Conservation (phyloP, 2,797 vertebrate genomes). For the Acanthiza pusilla region DNA sequence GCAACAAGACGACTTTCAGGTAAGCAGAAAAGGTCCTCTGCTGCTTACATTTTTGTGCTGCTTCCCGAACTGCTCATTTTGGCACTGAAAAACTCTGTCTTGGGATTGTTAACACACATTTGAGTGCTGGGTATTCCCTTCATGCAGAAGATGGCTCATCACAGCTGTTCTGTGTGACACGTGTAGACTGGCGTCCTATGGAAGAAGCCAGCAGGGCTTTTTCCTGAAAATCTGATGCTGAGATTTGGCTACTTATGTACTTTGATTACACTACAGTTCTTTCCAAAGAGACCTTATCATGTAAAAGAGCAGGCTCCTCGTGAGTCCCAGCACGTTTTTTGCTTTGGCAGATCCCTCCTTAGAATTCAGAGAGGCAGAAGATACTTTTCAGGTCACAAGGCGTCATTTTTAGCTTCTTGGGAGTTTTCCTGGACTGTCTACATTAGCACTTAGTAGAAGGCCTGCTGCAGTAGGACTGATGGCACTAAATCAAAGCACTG, state of each 20-base stretch:
- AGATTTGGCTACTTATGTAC: not conserved
- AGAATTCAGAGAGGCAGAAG: not conserved
- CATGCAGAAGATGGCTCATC: not conserved
- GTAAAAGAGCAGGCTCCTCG: not conserved
- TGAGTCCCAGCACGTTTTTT: accelerated
- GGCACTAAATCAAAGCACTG: constrained; percentile 20
- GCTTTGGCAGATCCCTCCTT: not conserved
- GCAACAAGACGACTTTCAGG: not conserved
- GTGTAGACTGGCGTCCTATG: accelerated
- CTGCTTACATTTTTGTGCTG: not conserved
- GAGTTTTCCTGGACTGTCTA: not conserved
- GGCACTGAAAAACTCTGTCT: not conserved
- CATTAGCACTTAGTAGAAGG: not conserved
- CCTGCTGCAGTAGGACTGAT: not conserved
- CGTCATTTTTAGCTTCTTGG: not conserved
- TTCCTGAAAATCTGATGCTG: not conserved
- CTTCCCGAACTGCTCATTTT: not conserved
- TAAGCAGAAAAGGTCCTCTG: not conserved
- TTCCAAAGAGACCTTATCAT: not conserved
- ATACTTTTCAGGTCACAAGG: not conserved
- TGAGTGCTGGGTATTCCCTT: not conserved
- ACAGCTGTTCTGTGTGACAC: not conserved
- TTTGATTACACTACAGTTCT: not conserved
- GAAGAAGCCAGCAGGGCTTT: not conserved
- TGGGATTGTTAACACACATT: not conserved